These are phyloP conservation scores for Hydrozoanthus gracilis DNA, from an alignment of 92 coral and sea anemone species.

Conservation along the genomic window DNA sequence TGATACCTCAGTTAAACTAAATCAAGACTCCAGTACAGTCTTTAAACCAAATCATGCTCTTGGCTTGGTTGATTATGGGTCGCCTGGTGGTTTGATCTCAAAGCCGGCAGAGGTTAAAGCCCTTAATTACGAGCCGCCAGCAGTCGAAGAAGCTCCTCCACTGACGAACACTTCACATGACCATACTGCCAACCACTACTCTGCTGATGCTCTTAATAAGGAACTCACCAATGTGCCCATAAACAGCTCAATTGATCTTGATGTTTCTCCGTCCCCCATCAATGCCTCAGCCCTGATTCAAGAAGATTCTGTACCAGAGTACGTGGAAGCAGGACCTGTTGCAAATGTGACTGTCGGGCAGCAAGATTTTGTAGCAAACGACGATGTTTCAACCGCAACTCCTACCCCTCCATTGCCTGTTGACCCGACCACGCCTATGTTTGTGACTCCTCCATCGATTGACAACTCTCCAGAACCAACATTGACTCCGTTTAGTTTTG, in stretches of 20 bases:
- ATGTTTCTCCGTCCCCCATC: background rate
- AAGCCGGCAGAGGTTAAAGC: conserved; percentile 37
- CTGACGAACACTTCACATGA: conserved; percentile 4
- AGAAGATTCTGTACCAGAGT: conserved; percentile 22
- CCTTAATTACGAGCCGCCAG: conserved; percentile 32
- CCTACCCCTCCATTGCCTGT: conserved; percentile 34
- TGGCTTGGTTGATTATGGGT: conserved; percentile 23
- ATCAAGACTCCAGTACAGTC: conserved; percentile 8
- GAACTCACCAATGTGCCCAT: conserved; percentile 17
- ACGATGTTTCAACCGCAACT: background rate
- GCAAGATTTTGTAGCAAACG: background rate
- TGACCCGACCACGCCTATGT: conserved; percentile 34
- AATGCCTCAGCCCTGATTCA: background rate
- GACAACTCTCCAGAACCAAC: conserved; percentile 9
- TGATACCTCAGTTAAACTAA: background rate
- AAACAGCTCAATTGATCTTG: conserved; percentile 17
- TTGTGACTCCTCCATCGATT: conserved; percentile 33
- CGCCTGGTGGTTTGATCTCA: conserved; percentile 36
- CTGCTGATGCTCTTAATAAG: conserved; percentile 22
- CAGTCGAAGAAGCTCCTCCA: conserved; percentile 40
- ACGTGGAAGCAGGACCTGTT: conserved; percentile 38
- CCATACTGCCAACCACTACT: conserved; percentile 4
- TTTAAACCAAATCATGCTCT: conserved; percentile 28
- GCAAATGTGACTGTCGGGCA: conserved; percentile 26
- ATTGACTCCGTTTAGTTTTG: background rate